Percentiles rank a stretch among this genome's conserved stretches.
phyloP scores from a whole-genome alignment of 2,113 vertebrate species.

The Plestiodon gilberti region DNA sequence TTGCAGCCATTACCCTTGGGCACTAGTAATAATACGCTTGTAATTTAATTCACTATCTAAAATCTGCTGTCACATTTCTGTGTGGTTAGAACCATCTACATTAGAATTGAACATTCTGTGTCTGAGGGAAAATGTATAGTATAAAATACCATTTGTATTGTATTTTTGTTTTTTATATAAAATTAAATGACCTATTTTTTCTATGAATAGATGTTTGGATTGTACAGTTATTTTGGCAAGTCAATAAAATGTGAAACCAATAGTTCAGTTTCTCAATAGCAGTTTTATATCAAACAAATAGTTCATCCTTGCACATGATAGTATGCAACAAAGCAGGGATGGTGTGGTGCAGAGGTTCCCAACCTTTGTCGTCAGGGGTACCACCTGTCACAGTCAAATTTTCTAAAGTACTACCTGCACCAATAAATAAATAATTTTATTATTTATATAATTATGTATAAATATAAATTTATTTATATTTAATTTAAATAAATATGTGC shows the following conservation, averaged over 20 bases:
- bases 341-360: too few relatives aligned
- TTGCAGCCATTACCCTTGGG: neutral
- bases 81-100: slow-evolving; percentile 24
- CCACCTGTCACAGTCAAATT: too few relatives aligned
- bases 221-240: slow-evolving; percentile 28
- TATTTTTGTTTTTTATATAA: slow-evolving; percentile 64
- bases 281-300: too few relatives aligned
- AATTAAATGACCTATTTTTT: slow-evolving; percentile 70
- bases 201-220: slow-evolving; percentile 33
- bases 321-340: neutral
- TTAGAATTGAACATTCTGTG: slow-evolving; percentile 23
- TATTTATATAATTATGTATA: too few relatives aligned
- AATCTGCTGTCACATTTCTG: slow-evolving; percentile 15
- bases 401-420: too few relatives aligned
- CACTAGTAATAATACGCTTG: neutral
- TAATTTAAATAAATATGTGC: too few relatives aligned
- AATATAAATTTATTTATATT: too few relatives aligned
- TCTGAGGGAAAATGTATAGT: slow-evolving; percentile 58
- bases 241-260: neutral
- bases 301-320: too few relatives aligned
- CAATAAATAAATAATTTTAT: too few relatives aligned
- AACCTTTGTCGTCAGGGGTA: too few relatives aligned
- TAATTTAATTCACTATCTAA: neutral
- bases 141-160: slow-evolving; percentile 60
- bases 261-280: too few relatives aligned